Conservation (phyloP, 2,113 vertebrate species). For the Saguinus imperator region DNA sequence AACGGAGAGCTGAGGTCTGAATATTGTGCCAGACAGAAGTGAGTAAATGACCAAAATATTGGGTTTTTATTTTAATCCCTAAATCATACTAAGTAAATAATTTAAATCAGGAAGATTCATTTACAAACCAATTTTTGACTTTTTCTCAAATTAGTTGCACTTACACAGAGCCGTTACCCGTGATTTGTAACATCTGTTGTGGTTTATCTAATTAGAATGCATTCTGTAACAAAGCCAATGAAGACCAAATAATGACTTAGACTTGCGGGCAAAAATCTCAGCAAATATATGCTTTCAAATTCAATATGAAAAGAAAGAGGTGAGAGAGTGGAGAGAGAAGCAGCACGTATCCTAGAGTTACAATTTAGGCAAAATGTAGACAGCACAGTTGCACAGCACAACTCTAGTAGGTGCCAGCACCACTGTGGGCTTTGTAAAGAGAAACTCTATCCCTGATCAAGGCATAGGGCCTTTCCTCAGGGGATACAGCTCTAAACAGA, state of each 20-base stretch:
- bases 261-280: not conserved
- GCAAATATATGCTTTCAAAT: not conserved
- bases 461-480: not conserved
- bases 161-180: not conserved
- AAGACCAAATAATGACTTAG: not conserved
- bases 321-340: not conserved
- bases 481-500: not conserved
- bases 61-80: not conserved
- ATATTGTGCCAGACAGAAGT: not conserved
- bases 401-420: not conserved
- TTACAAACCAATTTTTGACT: not conserved
- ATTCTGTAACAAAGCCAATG: not conserved
- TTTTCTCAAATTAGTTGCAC: not conserved
- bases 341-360: not conserved
- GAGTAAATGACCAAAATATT: not conserved
- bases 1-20: not conserved
- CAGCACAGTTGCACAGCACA: not conserved
- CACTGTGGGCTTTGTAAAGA: not conserved
- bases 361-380: not conserved
- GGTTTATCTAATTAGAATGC: not conserved
- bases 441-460: not conserved
- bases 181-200: not conserved
- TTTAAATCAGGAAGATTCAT: not conserved
- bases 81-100: not conserved
- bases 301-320: not conserved